phyloP scores from a whole-genome alignment of 1,140 invertebrate species.

The Lepidurus arcticus region DNA sequence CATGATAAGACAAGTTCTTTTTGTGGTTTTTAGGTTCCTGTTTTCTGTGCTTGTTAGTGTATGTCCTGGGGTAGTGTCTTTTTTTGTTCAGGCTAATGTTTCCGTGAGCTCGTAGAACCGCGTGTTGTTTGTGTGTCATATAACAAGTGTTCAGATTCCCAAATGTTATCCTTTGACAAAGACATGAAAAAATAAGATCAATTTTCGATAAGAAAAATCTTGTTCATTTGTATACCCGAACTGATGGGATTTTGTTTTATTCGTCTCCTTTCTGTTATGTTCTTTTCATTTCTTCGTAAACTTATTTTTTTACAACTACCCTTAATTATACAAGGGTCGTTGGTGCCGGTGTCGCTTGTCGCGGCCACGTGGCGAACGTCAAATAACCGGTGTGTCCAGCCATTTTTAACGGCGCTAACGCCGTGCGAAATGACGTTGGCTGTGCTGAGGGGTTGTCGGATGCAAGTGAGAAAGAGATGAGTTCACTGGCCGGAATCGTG shows the following conservation, averaged over 20 bases:
- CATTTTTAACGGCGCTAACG: conserved; percentile 58
- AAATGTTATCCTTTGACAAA: background rate
- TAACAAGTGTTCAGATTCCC: conserved; percentile 18
- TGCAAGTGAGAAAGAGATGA: conserved; percentile 28
- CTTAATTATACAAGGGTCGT: background rate
- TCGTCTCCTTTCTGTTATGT: background rate
- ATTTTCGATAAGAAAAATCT: background rate
- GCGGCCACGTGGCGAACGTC: conserved; percentile 80
- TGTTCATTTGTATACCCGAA: background rate
- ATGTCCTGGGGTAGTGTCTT: conserved; percentile 10
- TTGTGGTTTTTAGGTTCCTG: conserved; percentile 18
- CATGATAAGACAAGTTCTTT: conserved; percentile 17
- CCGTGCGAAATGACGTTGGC: conserved; percentile 57
- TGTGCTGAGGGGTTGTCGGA: conserved; percentile 38
- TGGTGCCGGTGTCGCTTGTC: conserved; percentile 39
- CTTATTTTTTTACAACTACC: background rate
- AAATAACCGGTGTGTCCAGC: conserved; percentile 92
- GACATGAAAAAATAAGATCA: conserved; percentile 9
- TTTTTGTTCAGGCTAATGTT: background rate
- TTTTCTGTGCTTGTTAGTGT: conserved; percentile 19
- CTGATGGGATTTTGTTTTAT: background rate
- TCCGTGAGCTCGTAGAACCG: background rate
- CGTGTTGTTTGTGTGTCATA: background rate
- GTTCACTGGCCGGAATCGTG: conserved; percentile 53
- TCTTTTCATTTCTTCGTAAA: background rate